A percentile compares a stretch with the other conserved stretches of the same genome.
These are phyloP conservation scores for Bimastos eiseni DNA, from an alignment of 2,888 invertebrate species.

Conservation along the genomic window DNA sequence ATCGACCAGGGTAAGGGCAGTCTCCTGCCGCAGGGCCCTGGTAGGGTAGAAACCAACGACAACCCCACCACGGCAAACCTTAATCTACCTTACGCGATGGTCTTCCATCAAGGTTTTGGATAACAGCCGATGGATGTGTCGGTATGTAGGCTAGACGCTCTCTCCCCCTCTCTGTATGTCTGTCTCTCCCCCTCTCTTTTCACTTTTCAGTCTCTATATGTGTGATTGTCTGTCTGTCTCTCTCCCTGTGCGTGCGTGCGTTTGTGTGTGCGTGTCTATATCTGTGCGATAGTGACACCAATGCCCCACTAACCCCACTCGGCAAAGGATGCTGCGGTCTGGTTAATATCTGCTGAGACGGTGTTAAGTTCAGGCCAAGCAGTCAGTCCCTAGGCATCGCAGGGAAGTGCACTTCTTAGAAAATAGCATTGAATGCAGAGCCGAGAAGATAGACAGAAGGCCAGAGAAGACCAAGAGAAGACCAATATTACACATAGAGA, in stretches of 20 bases:
- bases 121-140: background rate
- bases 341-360: background rate
- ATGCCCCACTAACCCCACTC: background rate
- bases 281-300: background rate
- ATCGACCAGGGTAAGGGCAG: background rate
- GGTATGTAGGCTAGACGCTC: too few relatives aligned
- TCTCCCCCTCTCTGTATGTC: too few relatives aligned
- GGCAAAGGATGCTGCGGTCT: background rate
- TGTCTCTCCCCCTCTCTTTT: too few relatives aligned
- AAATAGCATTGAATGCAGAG: background rate
- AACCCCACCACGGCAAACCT: background rate
- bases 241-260: too few relatives aligned
- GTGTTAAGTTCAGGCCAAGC: background rate
- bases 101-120: background rate
- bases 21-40: background rate
- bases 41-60: background rate
- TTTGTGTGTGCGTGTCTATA: too few relatives aligned
- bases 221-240: too few relatives aligned
- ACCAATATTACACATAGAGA: too few relatives aligned
- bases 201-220: too few relatives aligned
- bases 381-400: background rate
- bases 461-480: too few relatives aligned
- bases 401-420: background rate
- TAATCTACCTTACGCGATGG: background rate
- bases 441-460: too few relatives aligned